Base-by-base conservation (phyloP, 2,797 vertebrate genomes). In the Myripristis murdjan region DNA sequence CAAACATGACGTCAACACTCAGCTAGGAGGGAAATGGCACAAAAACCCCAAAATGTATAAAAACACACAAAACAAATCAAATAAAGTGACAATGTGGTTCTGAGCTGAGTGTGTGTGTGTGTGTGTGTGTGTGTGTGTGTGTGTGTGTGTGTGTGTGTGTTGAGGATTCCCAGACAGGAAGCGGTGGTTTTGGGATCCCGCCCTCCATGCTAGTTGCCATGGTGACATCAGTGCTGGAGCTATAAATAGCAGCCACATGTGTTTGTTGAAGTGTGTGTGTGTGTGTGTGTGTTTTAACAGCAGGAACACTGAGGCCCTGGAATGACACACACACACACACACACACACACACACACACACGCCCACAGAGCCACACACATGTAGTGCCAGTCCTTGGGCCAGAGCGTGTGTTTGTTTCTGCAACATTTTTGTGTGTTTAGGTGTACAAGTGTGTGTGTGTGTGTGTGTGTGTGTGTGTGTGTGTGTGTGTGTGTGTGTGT, bases 231-330 rank as follows among this genome's bases (percentile, higher is more conserved):
- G 35, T 0, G 0, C 62, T 43, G 37, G 48, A 55, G 77, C 84
- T 91, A 90, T 86, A 91, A 91, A 91, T 91, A 91, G 49, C 56
- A 58, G 6, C 68, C 57, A 72, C 76, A 84, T 73, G 81, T 83
- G 77, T 73, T 63, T 64, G 74, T 33, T 56, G 63, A 88, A 81
- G n/a, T n/a, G n/a, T n/a, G n/a, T n/a, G n/a, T n/a, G 81, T 89
- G 87, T 85, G 82, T 70, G 76, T 79, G 73, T 64, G 64, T 84
- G 28, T 85, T 81, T 75, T 73, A 64, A n/a, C n/a, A n/a, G n/a
- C 35, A 72, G 43, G 39, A 73, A 75, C 55, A 39, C 41, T 23
- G 18, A 51, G 7, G 16, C 46, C 56, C 15, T 77, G 57, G 39
- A 72, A 57, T 31, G n/a, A 31, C 23, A 35, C 28, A 54, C 33